These are phyloP conservation scores for Ciconia maguari DNA, from an alignment of 2,113 vertebrate species.

Conservation along the genomic window DNA sequence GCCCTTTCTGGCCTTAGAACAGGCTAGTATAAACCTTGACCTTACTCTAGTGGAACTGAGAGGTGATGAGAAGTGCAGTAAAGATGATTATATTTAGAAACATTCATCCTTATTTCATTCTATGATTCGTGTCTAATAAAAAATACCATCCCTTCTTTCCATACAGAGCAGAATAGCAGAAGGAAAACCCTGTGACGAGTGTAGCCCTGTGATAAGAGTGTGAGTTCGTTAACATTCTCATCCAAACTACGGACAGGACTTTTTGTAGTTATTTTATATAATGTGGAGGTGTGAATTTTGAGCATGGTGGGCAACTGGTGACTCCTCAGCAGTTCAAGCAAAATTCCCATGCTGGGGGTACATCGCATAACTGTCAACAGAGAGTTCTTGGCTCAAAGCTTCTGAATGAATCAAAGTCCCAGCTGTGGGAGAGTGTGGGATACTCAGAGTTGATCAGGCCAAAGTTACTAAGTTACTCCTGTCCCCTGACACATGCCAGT, in stretches of 20 bases:
- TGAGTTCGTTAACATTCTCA: neutral
- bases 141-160: neutral
- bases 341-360: neutral
- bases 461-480: neutral
- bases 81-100: neutral
- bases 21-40: neutral
- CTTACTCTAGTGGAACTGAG: neutral
- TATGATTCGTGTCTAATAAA: neutral
- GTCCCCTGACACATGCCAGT: fast-evolving
- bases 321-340: neutral
- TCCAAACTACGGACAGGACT: neutral
- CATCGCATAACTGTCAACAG: neutral
- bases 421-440: neutral
- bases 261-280: neutral
- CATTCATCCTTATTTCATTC: neutral
- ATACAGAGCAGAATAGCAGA: neutral
- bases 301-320: neutral
- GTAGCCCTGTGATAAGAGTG: neutral
- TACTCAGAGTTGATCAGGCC: neutral
- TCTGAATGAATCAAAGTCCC: neutral
- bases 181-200: neutral
- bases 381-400: neutral
- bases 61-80: neutral
- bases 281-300: neutral
- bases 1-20: neutral